phyloP scores from a whole-genome alignment of 2,888 invertebrate species.

The Trimorus sp. region DNA sequence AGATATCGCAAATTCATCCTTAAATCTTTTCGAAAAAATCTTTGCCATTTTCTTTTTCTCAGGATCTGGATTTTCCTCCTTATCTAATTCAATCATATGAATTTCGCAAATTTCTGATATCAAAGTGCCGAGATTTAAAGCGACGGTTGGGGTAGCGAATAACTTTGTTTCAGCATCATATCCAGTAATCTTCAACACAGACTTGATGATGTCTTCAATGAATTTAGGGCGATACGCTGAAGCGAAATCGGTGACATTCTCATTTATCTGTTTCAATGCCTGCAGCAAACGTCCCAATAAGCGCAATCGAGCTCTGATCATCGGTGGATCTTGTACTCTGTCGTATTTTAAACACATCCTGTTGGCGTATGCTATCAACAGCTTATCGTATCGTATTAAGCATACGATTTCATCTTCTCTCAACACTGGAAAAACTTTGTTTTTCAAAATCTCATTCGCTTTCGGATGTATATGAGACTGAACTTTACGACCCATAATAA shows the following conservation, averaged over 20 bases:
- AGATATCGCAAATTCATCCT: not conserved
- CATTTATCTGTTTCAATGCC: not conserved
- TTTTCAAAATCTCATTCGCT: conserved; percentile 51
- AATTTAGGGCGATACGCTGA: too few species aligned
- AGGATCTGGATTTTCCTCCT: not conserved
- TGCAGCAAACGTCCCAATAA: not conserved
- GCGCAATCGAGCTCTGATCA: not conserved
- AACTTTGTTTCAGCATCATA: too few species aligned
- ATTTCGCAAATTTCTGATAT: conserved; percentile 4
- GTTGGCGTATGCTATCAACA: conserved; percentile 67
- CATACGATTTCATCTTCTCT: conserved; percentile 64
- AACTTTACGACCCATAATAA: too few species aligned
- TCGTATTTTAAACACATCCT: conserved; percentile 56
- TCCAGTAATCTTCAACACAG: too few species aligned
- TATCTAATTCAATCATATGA: not conserved
- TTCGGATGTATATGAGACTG: conserved; percentile 21
- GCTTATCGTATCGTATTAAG: conserved; percentile 65
- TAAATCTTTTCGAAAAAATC: not conserved
- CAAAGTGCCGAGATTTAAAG: conserved; percentile 5
- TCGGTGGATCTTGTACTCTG: not conserved
- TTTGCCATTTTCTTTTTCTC: not conserved
- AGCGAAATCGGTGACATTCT: too few species aligned
- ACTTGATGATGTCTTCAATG: too few species aligned
- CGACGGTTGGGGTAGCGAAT: not conserved
- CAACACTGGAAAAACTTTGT: conserved; percentile 62